A percentile compares a stretch with the other conserved stretches of the same genome.
Conservation (phyloP, 2,888 invertebrate species). For the Polymixis flavicincta region DNA sequence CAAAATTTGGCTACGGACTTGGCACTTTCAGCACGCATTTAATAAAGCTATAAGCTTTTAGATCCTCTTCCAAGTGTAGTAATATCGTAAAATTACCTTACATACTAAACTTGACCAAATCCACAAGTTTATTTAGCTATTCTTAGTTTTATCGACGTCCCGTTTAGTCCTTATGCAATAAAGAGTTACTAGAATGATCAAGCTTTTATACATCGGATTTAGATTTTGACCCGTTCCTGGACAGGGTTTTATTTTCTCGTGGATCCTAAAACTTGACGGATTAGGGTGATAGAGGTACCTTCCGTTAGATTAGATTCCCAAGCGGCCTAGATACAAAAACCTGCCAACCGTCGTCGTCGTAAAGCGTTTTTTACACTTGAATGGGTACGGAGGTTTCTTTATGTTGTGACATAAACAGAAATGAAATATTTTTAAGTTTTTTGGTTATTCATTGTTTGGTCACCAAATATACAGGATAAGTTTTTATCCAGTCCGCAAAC, state of each 20-base stretch:
- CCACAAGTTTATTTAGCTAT: constrained; percentile 3
- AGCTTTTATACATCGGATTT: constrained; percentile 38
- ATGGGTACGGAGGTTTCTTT: constrained; percentile 11
- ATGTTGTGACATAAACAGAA: constrained; percentile 2
- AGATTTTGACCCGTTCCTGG: constrained; percentile 20
- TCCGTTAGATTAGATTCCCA: constrained; percentile 40
- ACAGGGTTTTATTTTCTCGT: constrained; percentile 40
- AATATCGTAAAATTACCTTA: constrained; percentile 16
- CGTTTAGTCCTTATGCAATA: constrained; percentile 24
- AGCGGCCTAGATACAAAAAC: constrained; percentile 46
- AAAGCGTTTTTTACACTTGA: constrained; percentile 33
- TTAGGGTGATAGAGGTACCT: constrained; percentile 42
- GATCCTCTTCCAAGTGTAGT: constrained; percentile 9
- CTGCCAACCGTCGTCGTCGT: constrained; percentile 45
- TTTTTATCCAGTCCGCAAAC: too few relatives aligned
- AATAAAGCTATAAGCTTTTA: neutral
- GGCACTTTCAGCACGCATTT: neutral
- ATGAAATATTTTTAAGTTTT: constrained; percentile 3
- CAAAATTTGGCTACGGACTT: too few relatives aligned
- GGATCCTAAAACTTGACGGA: constrained; percentile 36
- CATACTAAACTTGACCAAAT: constrained; percentile 21
- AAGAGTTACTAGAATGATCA: constrained; percentile 15
- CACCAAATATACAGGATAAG: too few relatives aligned
- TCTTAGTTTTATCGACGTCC: constrained; percentile 12
- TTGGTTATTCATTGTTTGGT: neutral